Percentiles rank a stretch among this genome's conserved stretches.
These are phyloP conservation scores for Platynereis dumerilii DNA, from an alignment of 2,888 invertebrate species.

Conservation along the genomic window DNA sequence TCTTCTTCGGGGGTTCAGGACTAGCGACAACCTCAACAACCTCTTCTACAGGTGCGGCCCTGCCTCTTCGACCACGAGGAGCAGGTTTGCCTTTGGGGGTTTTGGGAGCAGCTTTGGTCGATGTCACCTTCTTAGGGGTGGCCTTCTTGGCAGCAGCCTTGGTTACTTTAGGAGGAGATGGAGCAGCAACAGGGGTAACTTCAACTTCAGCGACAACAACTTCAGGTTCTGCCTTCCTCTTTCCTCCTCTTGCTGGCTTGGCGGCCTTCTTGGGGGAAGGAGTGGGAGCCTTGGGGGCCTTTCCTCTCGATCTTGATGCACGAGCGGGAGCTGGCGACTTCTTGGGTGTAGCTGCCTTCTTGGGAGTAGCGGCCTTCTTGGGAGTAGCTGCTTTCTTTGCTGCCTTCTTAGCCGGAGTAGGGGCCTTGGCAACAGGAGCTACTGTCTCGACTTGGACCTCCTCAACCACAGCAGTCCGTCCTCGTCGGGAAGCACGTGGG, in stretches of 20 bases:
- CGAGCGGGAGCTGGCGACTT: not conserved
- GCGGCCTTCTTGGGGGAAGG: not conserved
- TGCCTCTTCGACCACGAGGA: slow-evolving; percentile 6
- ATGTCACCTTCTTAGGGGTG: not conserved
- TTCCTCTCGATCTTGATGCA: no score
- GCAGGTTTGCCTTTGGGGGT: not conserved
- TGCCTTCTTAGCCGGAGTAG: slow-evolving; percentile 1
- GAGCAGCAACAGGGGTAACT: not conserved
- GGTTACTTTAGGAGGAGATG: not conserved
- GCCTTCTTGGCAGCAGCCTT: not conserved
- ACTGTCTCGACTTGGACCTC: not conserved
- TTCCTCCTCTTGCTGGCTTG: not conserved
- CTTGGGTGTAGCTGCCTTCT: slow-evolving; percentile 11
- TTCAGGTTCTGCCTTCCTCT: not conserved
- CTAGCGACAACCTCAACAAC: not conserved
- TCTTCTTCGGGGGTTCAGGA: no score
- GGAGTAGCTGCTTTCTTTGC: slow-evolving; percentile 5
- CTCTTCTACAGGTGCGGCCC: not conserved
- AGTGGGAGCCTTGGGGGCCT: not conserved
- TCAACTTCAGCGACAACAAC: not conserved
- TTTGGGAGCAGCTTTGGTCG: not conserved
- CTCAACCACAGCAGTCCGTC: not conserved
- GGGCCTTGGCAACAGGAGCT: not conserved
- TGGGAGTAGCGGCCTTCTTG: slow-evolving; percentile 13
- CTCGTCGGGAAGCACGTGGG: not conserved